A percentile compares a stretch with the other conserved stretches of the same genome.
Evolutionary conservation across 53 echinoderm and acorn worm species (phyloP).

Genomic region (Arbacia lixula): DNA sequence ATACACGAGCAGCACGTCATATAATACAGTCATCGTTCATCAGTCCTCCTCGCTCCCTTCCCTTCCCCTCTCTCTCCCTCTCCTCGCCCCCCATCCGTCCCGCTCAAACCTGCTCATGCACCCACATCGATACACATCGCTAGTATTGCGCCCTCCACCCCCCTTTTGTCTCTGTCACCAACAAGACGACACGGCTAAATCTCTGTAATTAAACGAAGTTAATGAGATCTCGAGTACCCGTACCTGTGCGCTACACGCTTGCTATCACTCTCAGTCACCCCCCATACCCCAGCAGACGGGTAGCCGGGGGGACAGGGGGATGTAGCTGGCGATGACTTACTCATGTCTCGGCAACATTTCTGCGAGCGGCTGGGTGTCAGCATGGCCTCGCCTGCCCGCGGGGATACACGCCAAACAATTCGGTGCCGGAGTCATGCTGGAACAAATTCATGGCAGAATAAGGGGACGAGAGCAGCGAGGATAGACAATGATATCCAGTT

Average conservation of each 20-base stretch:
- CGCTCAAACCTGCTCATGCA: constrained; percentile 2
- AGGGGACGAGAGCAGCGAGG: constrained; percentile 4
- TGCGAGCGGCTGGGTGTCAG: too few relatives aligned
- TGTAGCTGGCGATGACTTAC: too few relatives aligned
- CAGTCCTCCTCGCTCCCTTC: background rate
- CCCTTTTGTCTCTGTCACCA: background rate
- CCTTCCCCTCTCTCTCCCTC: background rate
- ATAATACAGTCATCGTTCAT: constrained; percentile 55
- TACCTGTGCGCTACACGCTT: background rate
- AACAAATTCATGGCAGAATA: constrained; percentile 31
- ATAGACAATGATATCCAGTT: constrained; percentile 6
- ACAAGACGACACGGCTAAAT: background rate
- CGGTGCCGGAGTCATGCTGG: background rate
- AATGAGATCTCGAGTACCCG: constrained; percentile 9
- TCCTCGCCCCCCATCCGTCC: background rate
- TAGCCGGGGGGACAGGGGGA: too few relatives aligned
- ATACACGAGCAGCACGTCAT: constrained; percentile 21
- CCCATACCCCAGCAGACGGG: too few relatives aligned
- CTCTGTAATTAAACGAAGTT: constrained; percentile 30
- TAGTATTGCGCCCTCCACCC: background rate
- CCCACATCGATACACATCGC: constrained; percentile 40
- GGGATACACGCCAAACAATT: constrained; percentile 27
- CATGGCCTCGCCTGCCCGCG: background rate
- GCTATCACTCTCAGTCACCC: background rate
- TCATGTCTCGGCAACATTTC: too few relatives aligned